Evolutionary conservation across 2,113 vertebrate genomes (phyloP).

Genomic region (Tyrannus savana): DNA sequence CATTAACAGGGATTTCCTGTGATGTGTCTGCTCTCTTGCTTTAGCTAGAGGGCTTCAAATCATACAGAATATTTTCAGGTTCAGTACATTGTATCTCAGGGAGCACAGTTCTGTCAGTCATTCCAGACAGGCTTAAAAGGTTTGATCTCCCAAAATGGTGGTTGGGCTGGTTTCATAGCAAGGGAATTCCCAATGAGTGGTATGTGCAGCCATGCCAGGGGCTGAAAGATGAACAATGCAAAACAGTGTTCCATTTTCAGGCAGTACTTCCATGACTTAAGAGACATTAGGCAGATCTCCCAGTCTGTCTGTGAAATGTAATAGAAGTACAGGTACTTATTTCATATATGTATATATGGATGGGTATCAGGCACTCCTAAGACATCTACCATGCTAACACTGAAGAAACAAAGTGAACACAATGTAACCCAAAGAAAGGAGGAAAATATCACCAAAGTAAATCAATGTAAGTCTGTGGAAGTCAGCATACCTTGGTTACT

Average conservation of each 20-base stretch:
- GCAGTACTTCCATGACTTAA: slow-evolving; percentile 65
- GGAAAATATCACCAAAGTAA: not conserved
- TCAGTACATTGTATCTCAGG: slow-evolving; percentile 73
- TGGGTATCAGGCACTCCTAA: not conserved
- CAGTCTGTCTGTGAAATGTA: not conserved
- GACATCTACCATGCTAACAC: not conserved
- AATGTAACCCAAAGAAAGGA: not conserved
- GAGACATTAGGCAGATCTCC: not conserved
- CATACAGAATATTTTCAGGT: slow-evolving; percentile 78
- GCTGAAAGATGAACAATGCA: not conserved
- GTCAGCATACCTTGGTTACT: not conserved
- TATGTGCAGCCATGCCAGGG: slow-evolving; percentile 46
- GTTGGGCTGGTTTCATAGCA: slow-evolving; percentile 76
- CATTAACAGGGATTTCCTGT: slow-evolving; percentile 69
- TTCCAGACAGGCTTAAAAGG: slow-evolving; percentile 83
- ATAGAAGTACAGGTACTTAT: not conserved
- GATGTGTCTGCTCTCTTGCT: slow-evolving; percentile 78
- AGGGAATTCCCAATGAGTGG: slow-evolving; percentile 69
- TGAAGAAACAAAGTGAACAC: not conserved
- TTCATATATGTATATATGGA: not conserved
- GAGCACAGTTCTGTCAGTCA: slow-evolving; percentile 76
- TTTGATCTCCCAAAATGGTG: slow-evolving; percentile 77
- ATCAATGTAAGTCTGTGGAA: not conserved
- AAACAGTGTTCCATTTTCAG: slow-evolving; percentile 35
- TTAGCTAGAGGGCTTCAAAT: slow-evolving; percentile 77